These are phyloP conservation scores for Castor canadensis DNA, from an alignment of 2,113 vertebrate genomes.

Conservation along the genomic window DNA sequence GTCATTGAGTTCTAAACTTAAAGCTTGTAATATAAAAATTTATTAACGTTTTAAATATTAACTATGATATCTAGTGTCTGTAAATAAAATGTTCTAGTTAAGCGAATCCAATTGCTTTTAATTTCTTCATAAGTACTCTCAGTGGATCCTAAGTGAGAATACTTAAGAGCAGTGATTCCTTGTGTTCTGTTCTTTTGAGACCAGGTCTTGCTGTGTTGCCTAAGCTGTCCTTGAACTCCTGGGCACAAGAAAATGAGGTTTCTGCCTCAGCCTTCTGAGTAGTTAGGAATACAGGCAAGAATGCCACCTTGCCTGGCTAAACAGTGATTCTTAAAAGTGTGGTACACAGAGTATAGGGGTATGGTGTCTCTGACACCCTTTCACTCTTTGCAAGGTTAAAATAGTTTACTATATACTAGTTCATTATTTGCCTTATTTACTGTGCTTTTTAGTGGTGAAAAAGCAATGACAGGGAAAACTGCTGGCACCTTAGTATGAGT, in stretches of 20 bases:
- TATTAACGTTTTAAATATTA: not conserved
- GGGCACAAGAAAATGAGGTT: not conserved
- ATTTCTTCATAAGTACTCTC: not conserved
- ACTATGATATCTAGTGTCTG: not conserved
- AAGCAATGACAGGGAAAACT: slow-evolving; percentile 1
- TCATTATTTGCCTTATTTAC: slow-evolving; percentile 29
- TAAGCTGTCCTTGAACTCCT: too few species aligned
- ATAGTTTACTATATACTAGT: not conserved
- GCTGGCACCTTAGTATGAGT: not conserved
- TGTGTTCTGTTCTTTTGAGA: not conserved
- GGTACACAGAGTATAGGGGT: not conserved
- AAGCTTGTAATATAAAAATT: not conserved
- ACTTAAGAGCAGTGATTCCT: not conserved
- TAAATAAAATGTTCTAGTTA: not conserved
- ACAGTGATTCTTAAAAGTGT: not conserved
- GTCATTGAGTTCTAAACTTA: not conserved
- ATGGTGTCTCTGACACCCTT: not conserved
- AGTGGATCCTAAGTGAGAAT: not conserved
- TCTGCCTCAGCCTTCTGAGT: not conserved
- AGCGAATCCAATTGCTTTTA: not conserved
- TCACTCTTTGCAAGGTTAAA: not conserved
- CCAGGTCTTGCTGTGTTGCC: not conserved
- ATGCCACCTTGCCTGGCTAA: not conserved
- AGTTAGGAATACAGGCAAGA: not conserved
- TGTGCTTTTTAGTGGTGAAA: not conserved